Conservation (phyloP, 2,113 vertebrate species). For the Sitta europaea region DNA sequence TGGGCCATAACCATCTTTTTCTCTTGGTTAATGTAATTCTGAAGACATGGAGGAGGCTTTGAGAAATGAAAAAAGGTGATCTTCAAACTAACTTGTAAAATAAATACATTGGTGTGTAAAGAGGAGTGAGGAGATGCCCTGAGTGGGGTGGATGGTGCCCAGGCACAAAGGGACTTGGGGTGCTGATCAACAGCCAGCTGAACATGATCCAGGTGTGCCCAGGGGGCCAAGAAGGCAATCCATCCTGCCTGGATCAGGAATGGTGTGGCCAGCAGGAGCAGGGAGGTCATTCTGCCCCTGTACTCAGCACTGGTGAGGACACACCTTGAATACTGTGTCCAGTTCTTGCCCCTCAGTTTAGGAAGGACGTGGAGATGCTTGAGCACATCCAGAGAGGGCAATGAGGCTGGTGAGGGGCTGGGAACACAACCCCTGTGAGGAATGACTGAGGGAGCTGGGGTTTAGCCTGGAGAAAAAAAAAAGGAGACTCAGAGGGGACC, state of each 20-base stretch:
- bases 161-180: background rate
- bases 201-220: background rate
- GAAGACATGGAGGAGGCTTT: background rate
- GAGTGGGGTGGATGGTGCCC: no score
- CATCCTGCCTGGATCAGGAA: background rate
- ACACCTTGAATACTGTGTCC: background rate
- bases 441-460: background rate
- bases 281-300: background rate
- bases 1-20: background rate
- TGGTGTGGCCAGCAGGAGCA: background rate
- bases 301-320: fast-evolving
- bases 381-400: no score
- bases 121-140: background rate
- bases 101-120: background rate
- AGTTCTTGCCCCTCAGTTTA: background rate
- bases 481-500: background rate
- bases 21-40: background rate
- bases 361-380: background rate
- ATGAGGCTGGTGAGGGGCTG: background rate
- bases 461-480: no score
- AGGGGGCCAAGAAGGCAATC: background rate
- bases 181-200: background rate
- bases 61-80: fast-evolving
- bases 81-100: background rate
- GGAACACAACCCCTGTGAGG: background rate